These are phyloP conservation scores for Osmerus mordax DNA, from an alignment of 2,113 vertebrate genomes.

Conservation along the genomic window DNA sequence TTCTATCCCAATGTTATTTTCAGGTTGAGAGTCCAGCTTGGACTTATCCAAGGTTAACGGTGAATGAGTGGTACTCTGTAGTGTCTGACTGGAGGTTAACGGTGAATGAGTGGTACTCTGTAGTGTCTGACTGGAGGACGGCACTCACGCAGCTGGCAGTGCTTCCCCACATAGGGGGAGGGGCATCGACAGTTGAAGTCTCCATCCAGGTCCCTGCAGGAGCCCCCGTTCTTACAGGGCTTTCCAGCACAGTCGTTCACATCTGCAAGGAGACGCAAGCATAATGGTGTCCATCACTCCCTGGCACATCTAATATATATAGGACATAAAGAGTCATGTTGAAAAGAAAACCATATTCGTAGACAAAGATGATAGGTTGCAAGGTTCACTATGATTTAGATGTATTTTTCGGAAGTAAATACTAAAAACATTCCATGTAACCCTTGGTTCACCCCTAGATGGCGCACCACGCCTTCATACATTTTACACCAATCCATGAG, in stretches of 20 bases:
- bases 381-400: neutral
- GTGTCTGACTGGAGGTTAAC: neutral
- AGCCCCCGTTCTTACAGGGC: constrained; percentile 79
- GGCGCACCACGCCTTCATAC: constrained; percentile 22
- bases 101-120: no score
- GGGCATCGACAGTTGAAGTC: constrained; percentile 79
- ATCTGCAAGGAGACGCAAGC: constrained; percentile 51
- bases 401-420: neutral
- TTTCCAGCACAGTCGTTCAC: constrained; percentile 73
- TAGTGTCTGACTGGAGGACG: neutral
- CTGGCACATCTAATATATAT: neutral
- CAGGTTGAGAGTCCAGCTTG: no score
- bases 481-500: constrained; percentile 7
- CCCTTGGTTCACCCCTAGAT: constrained; percentile 40
- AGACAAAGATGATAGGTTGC: neutral
- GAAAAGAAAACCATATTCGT: neutral
- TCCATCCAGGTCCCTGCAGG: constrained; percentile 72
- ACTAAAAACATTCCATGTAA: neutral
- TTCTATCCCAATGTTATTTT: neutral
- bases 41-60: neutral
- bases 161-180: constrained; percentile 81
- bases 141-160: constrained; percentile 73
- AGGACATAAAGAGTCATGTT: neutral
- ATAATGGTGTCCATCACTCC: neutral
- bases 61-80: no score